Evolutionary conservation across 2,888 invertebrate genomes (phyloP).

Genomic region (Merodon equestris): DNA sequence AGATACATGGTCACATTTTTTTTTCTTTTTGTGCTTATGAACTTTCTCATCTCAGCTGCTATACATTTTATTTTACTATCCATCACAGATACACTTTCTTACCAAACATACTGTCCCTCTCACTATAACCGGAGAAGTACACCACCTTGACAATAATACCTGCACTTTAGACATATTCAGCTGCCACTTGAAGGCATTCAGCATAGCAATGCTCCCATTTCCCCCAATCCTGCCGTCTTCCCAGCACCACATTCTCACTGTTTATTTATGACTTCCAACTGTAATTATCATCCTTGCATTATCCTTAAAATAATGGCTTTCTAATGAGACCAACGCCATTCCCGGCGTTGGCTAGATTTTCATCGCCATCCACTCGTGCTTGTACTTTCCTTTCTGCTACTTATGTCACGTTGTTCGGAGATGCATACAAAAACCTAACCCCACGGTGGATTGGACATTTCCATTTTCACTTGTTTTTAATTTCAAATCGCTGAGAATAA

Average conservation of each 20-base stretch:
- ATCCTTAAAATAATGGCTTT: constrained; percentile 66
- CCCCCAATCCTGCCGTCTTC: constrained; percentile 22
- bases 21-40: too few species aligned
- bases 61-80: neutral
- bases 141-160: constrained; percentile 38
- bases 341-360: constrained; percentile 12
- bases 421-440: constrained; percentile 25
- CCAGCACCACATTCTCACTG: constrained; percentile 24
- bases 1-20: too few species aligned
- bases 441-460: constrained; percentile 59
- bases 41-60: neutral
- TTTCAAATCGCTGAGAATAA: constrained; percentile 42
- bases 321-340: constrained; percentile 60
- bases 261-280: constrained; percentile 59
- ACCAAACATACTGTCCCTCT: constrained; percentile 9
- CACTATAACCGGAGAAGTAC: constrained; percentile 1
- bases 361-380: neutral
- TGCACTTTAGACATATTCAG: constrained; percentile 26
- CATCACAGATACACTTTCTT: constrained; percentile 14
- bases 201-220: constrained; percentile 10
- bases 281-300: constrained; percentile 59
- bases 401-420: neutral
- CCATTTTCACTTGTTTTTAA: constrained; percentile 59
- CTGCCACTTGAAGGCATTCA: constrained; percentile 2
- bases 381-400: neutral